A percentile compares a stretch with the other conserved stretches of the same genome.
Conservation (phyloP, 2,888 invertebrate genomes). For the Machimus atricapillus region DNA sequence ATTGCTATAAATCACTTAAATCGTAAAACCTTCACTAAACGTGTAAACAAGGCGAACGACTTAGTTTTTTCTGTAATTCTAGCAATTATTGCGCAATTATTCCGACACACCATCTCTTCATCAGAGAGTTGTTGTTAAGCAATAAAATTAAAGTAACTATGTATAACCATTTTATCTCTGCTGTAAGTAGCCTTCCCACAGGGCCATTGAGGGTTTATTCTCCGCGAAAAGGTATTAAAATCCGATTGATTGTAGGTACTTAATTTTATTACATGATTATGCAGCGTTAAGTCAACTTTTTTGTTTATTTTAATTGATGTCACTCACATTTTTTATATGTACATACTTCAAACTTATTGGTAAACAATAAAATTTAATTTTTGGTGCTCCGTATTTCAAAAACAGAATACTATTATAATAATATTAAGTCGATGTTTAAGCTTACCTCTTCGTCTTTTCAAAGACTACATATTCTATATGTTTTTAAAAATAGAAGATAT, state of each 20-base stretch:
- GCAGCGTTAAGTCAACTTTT: not conserved
- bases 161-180: not conserved
- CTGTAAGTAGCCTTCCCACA: not conserved
- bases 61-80: not conserved
- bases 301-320: not conserved
- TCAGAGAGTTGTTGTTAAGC: not conserved
- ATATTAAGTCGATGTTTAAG: too few relatives aligned
- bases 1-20: not conserved
- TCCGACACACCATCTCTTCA: not conserved
- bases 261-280: not conserved
- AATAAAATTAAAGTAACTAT: not conserved
- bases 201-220: not conserved
- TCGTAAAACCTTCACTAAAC: not conserved
- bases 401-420: too few relatives aligned
- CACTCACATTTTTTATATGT: not conserved
- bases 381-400: too few relatives aligned
- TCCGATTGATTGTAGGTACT: not conserved
- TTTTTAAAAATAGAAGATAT: too few relatives aligned
- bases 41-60: not conserved
- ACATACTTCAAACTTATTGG: not conserved
- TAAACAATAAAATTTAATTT: too few relatives aligned
- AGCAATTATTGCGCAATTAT: not conserved
- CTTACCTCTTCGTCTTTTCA: too few relatives aligned
- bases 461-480: too few relatives aligned
- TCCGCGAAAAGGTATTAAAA: not conserved